Base-by-base conservation (phyloP, 2,888 invertebrate species). In the Dyspetes luteomarginatus region DNA sequence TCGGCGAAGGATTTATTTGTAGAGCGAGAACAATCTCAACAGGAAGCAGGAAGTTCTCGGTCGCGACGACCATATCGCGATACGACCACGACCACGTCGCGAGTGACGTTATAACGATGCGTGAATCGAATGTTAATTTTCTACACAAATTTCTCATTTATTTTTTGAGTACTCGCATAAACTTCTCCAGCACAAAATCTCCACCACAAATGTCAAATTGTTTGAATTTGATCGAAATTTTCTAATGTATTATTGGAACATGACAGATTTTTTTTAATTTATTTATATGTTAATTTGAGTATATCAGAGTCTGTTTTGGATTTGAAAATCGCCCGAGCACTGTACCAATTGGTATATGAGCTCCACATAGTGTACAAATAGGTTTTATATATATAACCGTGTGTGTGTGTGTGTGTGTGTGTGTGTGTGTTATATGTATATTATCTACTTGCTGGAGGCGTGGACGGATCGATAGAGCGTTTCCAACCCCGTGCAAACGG, bases 391-490 rank as follows among this genome's bases (percentile, higher is more conserved):
- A n/a, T n/a, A n/a, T 2, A 12, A 1, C 36, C 12, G 36, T 36
- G 12, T 36, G 15, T 17, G 15, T 4, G 45, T 45, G 45, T 45
- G 45, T 45, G 0, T n/a, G n/a, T 4, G 45, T 45, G 45, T 45
- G 45, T 45, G 45, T 45, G n/a, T n/a, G 45, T 45, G 4, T 30
- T 7, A 3, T 30, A 7, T 4, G 30, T n/a, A n/a, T n/a, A n/a
- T n/a, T 36, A n/a, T 60, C 45, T 17, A 60, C 28, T 65, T 56
- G n/a, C 48, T 26, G 58, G 65, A 64, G 67, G 19, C 67, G 36
- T 9, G 48, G 62, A 22, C 12, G 69, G 69, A 78, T 83, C 77
- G 79, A 82, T 84, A 76, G 64, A 58, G 69, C 48, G 48, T 71
- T 64, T 56, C 30, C 64, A 64, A 36, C 69, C 77, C 69, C 24